These are phyloP conservation scores for Rhea americana DNA, from an alignment of 2,113 vertebrate genomes.

Conservation along the genomic window DNA sequence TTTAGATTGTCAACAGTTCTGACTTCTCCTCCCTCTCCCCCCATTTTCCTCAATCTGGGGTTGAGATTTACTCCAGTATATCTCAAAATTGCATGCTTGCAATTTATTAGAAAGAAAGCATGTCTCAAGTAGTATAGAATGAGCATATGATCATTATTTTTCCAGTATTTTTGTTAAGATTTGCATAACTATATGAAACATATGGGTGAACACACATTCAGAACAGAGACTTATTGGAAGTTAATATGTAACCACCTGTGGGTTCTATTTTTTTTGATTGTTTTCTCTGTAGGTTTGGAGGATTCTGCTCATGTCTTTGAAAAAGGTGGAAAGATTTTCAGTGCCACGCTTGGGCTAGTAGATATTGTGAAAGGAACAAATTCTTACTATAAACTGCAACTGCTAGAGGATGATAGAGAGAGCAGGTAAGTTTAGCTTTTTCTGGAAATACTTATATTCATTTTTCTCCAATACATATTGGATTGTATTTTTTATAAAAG, in stretches of 20 bases:
- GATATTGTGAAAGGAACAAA: slow-evolving; percentile 95
- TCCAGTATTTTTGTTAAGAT: neutral
- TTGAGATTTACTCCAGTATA: neutral
- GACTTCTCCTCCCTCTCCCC: neutral
- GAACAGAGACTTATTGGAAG: neutral
- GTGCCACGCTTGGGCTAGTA: slow-evolving; percentile 93
- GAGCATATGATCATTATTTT: neutral
- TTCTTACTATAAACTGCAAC: slow-evolving; percentile 97
- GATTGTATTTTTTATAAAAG: neutral
- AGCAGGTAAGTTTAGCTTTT: slow-evolving; percentile 79
- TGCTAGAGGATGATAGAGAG: slow-evolving; percentile 93
- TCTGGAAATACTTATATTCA: neutral
- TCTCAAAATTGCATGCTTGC: neutral
- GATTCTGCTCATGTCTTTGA: slow-evolving; percentile 95
- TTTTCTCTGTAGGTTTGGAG: slow-evolving; percentile 84
- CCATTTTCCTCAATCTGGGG: neutral
- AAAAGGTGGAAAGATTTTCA: slow-evolving; percentile 93
- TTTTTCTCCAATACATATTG: neutral
- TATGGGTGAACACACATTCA: neutral
- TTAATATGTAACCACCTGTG: neutral
- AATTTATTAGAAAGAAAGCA: neutral
- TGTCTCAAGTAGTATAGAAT: neutral
- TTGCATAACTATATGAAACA: neutral
- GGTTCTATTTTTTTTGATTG: neutral
- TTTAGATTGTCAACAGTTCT: neutral